phyloP scores from a whole-genome alignment of 2,797 vertebrate genomes.

The Phalloptychus januarius region DNA sequence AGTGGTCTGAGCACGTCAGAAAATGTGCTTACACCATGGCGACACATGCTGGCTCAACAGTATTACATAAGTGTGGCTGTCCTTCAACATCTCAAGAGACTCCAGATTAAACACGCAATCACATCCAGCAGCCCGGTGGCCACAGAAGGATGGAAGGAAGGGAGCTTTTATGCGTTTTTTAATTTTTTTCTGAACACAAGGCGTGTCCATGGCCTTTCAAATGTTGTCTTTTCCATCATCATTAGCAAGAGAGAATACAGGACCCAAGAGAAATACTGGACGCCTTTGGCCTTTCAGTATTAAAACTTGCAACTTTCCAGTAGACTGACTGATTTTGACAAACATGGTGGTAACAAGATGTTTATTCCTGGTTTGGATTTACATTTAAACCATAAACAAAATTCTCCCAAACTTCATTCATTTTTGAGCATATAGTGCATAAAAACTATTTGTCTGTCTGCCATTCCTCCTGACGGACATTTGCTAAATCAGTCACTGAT shows the following conservation, averaged over 20 bases:
- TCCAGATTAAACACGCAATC: constrained; percentile 67
- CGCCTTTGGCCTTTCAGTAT: constrained; percentile 53
- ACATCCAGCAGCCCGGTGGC: constrained; percentile 38
- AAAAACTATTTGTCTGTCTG: neutral
- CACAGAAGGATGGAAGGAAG: constrained; percentile 54
- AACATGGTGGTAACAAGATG: constrained; percentile 21
- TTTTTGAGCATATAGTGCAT: neutral
- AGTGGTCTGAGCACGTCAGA: constrained; percentile 66
- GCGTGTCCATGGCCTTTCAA: constrained; percentile 36
- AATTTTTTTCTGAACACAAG: constrained; percentile 36
- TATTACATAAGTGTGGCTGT: constrained; percentile 69
- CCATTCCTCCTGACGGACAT: neutral
- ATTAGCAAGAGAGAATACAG: constrained; percentile 23
- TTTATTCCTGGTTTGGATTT: constrained; percentile 25
- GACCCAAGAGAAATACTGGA: constrained; percentile 42
- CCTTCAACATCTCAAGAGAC: constrained; percentile 69
- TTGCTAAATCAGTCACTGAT: neutral
- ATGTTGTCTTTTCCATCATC: constrained; percentile 46
- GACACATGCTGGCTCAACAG: constrained; percentile 79
- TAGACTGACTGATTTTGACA: constrained; percentile 37
- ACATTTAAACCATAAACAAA: neutral
- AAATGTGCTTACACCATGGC: constrained; percentile 79
- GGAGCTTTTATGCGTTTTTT: constrained; percentile 39
- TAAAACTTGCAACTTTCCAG: constrained; percentile 50
- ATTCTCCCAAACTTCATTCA: neutral